Base-by-base conservation (phyloP, 1,140 invertebrate genomes). In the Drosophila novamexicana region DNA sequence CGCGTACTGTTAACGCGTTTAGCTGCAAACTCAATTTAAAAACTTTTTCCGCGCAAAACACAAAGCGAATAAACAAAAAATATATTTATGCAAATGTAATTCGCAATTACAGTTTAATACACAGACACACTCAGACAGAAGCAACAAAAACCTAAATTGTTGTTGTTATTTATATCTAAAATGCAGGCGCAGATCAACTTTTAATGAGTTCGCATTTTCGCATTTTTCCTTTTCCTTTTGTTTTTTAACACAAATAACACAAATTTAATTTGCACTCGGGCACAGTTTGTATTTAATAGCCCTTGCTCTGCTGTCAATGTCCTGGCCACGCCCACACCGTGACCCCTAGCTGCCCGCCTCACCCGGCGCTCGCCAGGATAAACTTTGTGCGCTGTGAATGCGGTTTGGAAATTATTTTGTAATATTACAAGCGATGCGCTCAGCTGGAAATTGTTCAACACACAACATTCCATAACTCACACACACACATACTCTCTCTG, bases 351-450 rank as follows among this genome's bases (percentile, higher is more conserved):
- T 14, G 7, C 12, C 14, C 44, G 9, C 5, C 22, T 22, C 2
- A 0, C 22, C 9, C 6, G 14, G 1, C 18, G 8, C 16, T 12
- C 45, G 10, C 10, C 22, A 40, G 40, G 42, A 50, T 44, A 68
- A 69, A 68, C 50, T 75, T 67, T 75, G 72, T 63, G 56, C 53
- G 66, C 53, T 75, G 65, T 49, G 40, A 82, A 65, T 84, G 83
- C 72, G 84, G 79, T 88, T 88, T 74, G 62, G 45, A 83, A 88
- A 88, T 88, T 81, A 88, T 88, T 88, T 88, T 89, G 83, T 83
- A 89, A 89, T 88, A 77, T 83, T 79, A 74, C 71, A 85, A 77
- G 79, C 79, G 76, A 72, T 74, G 83, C 83, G 76, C 83, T 83
- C 83, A 83, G 69, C 76, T 88, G 83, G 77, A 88, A 88, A 85